A percentile compares a stretch with the other conserved stretches of the same genome.
phyloP scores from a whole-genome alignment of 2,113 vertebrate genomes.

The Nothoprocta perdicaria region DNA sequence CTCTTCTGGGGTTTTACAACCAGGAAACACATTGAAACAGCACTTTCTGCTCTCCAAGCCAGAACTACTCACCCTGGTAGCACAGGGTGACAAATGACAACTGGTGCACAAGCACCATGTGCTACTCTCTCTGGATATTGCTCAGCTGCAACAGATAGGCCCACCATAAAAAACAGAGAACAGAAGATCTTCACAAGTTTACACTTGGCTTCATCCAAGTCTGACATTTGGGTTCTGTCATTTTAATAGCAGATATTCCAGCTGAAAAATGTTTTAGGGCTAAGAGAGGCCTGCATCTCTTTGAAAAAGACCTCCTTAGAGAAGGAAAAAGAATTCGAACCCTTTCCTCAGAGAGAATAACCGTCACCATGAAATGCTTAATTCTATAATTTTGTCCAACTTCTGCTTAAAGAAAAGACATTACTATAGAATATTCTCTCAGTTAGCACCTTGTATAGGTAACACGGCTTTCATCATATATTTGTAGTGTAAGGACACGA shows the following conservation, averaged over 20 bases:
- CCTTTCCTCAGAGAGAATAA: not conserved
- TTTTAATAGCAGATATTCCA: not conserved
- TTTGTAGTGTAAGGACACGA: not conserved
- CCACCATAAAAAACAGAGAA: not conserved
- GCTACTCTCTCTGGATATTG: not conserved
- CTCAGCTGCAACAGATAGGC: not conserved
- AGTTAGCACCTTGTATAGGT: not conserved
- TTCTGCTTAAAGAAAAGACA: not conserved
- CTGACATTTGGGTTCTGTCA: not conserved
- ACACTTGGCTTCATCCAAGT: not conserved
- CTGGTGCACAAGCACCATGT: fast-evolving
- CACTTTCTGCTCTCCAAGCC: not conserved
- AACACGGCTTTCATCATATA: not conserved
- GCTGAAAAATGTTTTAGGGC: not conserved
- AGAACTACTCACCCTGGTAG: not conserved
- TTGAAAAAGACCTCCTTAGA: not conserved
- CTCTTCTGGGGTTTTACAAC: not conserved
- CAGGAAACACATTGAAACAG: not conserved
- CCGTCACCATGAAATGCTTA: not conserved
- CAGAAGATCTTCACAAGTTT: not conserved
- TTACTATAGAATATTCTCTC: not conserved
- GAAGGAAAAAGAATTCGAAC: no score
- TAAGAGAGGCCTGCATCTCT: not conserved
- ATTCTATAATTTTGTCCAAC: not conserved
- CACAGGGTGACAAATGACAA: no score